These are phyloP conservation scores for Melieria crassipennis DNA, from an alignment of 2,888 invertebrate genomes.

Conservation along the genomic window DNA sequence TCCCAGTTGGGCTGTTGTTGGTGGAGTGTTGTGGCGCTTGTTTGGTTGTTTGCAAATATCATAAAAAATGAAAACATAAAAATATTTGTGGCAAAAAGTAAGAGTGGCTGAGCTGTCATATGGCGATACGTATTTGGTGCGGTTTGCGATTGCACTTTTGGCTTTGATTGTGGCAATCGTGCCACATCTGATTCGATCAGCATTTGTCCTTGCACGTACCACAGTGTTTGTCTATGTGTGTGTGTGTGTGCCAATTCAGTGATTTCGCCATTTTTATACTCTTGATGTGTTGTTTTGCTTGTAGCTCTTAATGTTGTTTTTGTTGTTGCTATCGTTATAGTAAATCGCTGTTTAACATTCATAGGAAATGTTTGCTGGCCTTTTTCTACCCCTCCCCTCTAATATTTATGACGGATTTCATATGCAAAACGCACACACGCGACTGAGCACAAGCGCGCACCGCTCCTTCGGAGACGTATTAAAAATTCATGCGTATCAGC, in stretches of 20 bases:
- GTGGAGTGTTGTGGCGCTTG: too few species aligned
- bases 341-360: too few species aligned
- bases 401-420: slow-evolving; percentile 45
- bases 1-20: too few species aligned
- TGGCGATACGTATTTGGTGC: slow-evolving; percentile 1
- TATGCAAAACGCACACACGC: slow-evolving; percentile 39
- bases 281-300: slow-evolving; percentile 20
- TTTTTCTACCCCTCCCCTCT: background rate
- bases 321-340: background rate
- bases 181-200: slow-evolving; percentile 47
- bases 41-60: slow-evolving; percentile 56
- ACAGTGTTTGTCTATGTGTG: slow-evolving; percentile 15
- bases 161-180: slow-evolving; percentile 24
- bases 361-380: too few species aligned
- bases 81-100: too few species aligned
- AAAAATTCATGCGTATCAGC: slow-evolving; percentile 45
- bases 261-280: background rate
- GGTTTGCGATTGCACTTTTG: background rate
- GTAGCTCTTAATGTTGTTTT: background rate
- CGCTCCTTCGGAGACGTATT: slow-evolving; percentile 37
- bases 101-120: slow-evolving; percentile 37
- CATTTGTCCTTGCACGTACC: slow-evolving; percentile 23
- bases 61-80: slow-evolving; percentile 51
- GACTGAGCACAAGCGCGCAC: slow-evolving; percentile 22
- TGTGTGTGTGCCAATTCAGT: slow-evolving; percentile 24